Conservation (phyloP, 2,113 vertebrate genomes). For the Spea multiplicata region DNA sequence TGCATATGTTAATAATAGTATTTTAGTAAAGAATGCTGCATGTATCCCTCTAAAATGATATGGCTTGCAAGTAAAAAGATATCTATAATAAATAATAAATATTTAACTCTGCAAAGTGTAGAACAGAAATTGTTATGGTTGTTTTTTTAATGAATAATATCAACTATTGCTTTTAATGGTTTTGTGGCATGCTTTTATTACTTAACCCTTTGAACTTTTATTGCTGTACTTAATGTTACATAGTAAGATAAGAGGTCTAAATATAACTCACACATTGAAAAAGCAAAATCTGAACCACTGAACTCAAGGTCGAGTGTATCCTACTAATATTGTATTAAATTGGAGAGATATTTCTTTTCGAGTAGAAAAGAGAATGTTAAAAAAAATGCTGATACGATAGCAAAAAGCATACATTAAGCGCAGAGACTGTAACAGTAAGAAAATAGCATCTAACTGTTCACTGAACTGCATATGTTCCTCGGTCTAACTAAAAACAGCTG, state of each 20-base stretch:
- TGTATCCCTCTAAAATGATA: no score
- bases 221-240: constrained; percentile 10
- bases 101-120: no score
- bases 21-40: no score
- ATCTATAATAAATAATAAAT: no score
- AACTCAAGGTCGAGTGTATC: constrained; percentile 3
- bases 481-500: constrained; percentile 23
- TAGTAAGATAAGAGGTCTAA: constrained; percentile 7
- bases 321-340: constrained; percentile 28
- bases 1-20: no score
- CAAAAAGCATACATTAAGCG: constrained; percentile 5
- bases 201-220: constrained; percentile 8
- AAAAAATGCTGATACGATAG: constrained; percentile 27
- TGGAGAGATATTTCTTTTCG: constrained; percentile 17
- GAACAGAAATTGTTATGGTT: no score
- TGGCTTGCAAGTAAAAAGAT: no score
- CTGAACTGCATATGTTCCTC: constrained; percentile 17
- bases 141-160: background rate
- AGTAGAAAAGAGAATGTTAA: constrained; percentile 29
- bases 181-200: background rate
- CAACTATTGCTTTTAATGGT: background rate
- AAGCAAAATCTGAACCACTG: constrained; percentile 10
- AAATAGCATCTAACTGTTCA: constrained; percentile 3
- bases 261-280: constrained; percentile 11
- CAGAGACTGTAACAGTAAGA: constrained; percentile 9